These are phyloP conservation scores for Atherinomorus stipes DNA, from an alignment of 2,113 vertebrate genomes.

Conservation along the genomic window DNA sequence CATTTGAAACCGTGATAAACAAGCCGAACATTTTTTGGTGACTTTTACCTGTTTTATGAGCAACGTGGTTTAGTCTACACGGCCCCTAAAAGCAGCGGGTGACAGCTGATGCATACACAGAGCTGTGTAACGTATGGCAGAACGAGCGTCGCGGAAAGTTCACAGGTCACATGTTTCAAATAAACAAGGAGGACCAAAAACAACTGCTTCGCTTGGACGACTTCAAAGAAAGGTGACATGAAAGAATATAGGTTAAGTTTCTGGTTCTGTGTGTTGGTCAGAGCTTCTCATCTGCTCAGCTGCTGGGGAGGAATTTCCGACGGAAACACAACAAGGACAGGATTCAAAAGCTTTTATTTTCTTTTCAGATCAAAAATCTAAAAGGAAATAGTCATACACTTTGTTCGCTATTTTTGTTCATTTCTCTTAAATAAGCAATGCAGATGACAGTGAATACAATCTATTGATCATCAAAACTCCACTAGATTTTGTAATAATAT, in stretches of 20 bases:
- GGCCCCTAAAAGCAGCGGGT: slow-evolving; percentile 78
- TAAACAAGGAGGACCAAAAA: slow-evolving; percentile 68
- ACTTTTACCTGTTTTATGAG: slow-evolving; percentile 82
- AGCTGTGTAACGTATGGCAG: slow-evolving; percentile 74
- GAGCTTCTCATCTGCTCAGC: not conserved
- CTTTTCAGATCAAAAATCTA: not conserved
- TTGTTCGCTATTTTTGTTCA: too few relatives aligned
- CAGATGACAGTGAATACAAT: too few relatives aligned
- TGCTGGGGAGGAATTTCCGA: not conserved
- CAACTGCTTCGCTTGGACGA: slow-evolving; percentile 36
- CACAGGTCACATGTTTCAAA: slow-evolving; percentile 77
- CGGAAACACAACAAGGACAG: not conserved
- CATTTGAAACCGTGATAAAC: slow-evolving; percentile 73
- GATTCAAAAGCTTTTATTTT: not conserved
- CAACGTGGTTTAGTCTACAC: slow-evolving; percentile 82
- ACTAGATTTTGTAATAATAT: too few relatives aligned
- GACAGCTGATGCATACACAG: slow-evolving; percentile 79
- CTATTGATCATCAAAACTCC: too few relatives aligned
- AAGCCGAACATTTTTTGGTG: slow-evolving; percentile 71
- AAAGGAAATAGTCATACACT: too few relatives aligned
- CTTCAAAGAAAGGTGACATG: not conserved
- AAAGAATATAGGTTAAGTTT: slow-evolving; percentile 12
- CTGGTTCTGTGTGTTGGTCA: not conserved
- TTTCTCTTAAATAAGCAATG: too few relatives aligned
- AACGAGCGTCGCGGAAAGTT: slow-evolving; percentile 72